A percentile compares a stretch with the other conserved stretches of the same genome.
These are phyloP conservation scores for Drosophila carrolli DNA, from an alignment of 1,140 invertebrate species.

Conservation along the genomic window DNA sequence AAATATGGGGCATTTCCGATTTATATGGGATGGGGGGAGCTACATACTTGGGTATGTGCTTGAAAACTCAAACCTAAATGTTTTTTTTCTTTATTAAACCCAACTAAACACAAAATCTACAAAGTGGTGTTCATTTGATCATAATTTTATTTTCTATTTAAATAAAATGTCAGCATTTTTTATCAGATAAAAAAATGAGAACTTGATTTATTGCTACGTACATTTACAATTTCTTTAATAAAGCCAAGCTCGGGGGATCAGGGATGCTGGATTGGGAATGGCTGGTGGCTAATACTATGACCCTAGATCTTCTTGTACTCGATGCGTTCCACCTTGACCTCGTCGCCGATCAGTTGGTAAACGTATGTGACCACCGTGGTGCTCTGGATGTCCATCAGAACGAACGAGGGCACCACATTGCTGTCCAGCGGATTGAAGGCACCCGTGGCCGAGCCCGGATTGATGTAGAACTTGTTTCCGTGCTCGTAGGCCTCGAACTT, in stretches of 20 bases:
- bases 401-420: slow-evolving; percentile 98
- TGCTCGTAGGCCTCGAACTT: slow-evolving; percentile 99
- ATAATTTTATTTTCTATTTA: slow-evolving; percentile 69
- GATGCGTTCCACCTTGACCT: slow-evolving; percentile 99
- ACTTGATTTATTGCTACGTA: slow-evolving; percentile 54
- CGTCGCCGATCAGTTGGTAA: slow-evolving; percentile 98
- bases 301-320: slow-evolving; percentile 94
- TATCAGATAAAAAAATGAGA: slow-evolving; percentile 74
- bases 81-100: no score
- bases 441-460: slow-evolving; percentile 99
- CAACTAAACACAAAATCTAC: no score
- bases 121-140: slow-evolving; percentile 31
- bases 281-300: slow-evolving; percentile 60
- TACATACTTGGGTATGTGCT: no score
- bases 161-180: slow-evolving; percentile 74
- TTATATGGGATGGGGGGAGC: background rate
- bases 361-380: slow-evolving; percentile 99
- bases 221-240: slow-evolving; percentile 53
- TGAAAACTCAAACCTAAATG: no score
- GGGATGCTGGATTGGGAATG: slow-evolving; percentile 50
- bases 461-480: slow-evolving; percentile 99
- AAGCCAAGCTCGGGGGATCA: slow-evolving; percentile 43
- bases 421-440: slow-evolving; percentile 97
- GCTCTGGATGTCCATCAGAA: slow-evolving; percentile 99
- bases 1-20: background rate